Base-by-base conservation (phyloP, 92 coral and sea anemone species). In the Palythoa heliodiscus region DNA sequence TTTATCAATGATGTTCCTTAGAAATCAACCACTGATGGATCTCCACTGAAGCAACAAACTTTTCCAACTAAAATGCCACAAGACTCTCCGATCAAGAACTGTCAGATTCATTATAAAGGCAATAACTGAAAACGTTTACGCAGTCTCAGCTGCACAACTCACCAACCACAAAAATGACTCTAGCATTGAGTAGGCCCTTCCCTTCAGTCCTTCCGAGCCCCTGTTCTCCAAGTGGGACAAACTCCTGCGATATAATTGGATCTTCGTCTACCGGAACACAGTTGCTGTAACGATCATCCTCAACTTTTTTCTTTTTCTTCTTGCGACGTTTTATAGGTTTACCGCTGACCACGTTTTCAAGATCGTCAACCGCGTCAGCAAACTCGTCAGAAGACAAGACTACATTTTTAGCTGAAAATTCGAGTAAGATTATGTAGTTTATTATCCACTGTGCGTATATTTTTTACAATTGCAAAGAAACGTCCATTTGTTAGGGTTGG, bases 111-210 rank as follows among this genome's bases (percentile, higher is more conserved):
- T 76, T 40, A 38, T 43, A 76, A 8, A 14, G 58, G 48, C 3
- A 52, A 3, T 1, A 61, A 11, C 53, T 22, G 29, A 9, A 54
- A n/a, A 13, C 69, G 24, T 13, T 19, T 4, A 68, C 7, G 47
- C 16, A 14, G 4, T 23, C 38, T 11, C 23, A 35, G 14, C 3
- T 17, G 29, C 20, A 39, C 7, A 11, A 87, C 95, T 53, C 58
- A 97, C 99, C 99, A 19, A 97, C 91, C 73, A 97, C 99, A 86
- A 97, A 97, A 73, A 97, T 83, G 78, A 97, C 97, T 63, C 99
- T 75, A 17, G 92, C 98, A 74, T 97, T 91, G 75, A 97, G 77
- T 66, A 94, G 83, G 13, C 95, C 96, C 87, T 93, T 97, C 50
- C 95, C 97, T 15, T 78, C 90, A 29, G 98, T 91, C 75, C 85